Percentiles rank a stretch among this genome's conserved stretches.
Conservation (phyloP, 1,140 invertebrate genomes). For the Brachionus asplanchnoidis region DNA sequence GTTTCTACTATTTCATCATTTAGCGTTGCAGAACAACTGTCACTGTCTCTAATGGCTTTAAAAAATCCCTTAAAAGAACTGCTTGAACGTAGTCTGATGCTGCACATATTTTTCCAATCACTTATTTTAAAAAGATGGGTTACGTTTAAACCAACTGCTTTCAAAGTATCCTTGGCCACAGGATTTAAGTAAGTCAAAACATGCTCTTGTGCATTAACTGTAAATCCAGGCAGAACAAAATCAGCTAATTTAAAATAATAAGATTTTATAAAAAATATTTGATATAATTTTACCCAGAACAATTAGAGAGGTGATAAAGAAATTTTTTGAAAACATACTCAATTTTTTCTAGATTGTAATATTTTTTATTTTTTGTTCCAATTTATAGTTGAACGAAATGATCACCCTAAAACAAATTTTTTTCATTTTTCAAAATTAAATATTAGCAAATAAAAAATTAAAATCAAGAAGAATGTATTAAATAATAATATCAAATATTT, state of each 20-base stretch:
- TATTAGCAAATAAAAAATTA: no score
- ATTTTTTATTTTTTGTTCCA: neutral
- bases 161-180: neutral
- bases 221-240: neutral
- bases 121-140: neutral
- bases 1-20: neutral
- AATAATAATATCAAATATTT: no score
- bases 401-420: neutral
- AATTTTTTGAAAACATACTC: neutral
- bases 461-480: no score
- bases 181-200: neutral
- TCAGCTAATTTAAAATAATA: neutral
- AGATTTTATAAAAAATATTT: neutral
- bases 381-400: neutral
- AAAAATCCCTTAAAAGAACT: neutral
- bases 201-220: neutral
- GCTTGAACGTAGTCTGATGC: neutral
- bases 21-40: neutral
- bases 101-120: neutral
- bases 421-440: neutral
- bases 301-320: neutral
- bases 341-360: neutral
- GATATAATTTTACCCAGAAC: neutral
- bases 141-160: neutral
- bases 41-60: neutral